Base-by-base conservation (phyloP, 1,140 invertebrate species). In the Apis dorsata region DNA sequence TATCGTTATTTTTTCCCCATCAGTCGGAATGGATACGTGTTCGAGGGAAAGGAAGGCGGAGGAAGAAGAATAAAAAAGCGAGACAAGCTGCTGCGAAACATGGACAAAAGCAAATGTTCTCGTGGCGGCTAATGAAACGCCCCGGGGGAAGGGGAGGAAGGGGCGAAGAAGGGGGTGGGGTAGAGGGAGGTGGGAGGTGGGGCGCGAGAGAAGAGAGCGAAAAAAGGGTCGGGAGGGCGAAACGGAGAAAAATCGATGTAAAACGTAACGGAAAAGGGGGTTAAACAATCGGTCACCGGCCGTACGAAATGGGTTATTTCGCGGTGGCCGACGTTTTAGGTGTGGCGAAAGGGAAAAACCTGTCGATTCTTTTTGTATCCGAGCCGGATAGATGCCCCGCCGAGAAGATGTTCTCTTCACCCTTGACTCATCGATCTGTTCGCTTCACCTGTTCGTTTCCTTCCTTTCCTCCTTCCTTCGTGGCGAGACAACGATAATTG, bases 31-130 rank as follows among this genome's bases (percentile, higher is more conserved):
- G 59, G 49, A 12, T 60, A 3, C 13, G 10, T 17, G 19, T 19
- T 49, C 0, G 17, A 19, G 11, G 7, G 17, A 19, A 17, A 59
- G 34, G n/a, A 10, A 24, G 11, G 5, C 0, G 78, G 17, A 15
- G 74, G 24, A 10, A 51, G 28, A 60, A 21, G 55, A 55, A 15
- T 28, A 70, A 73, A 49, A 63, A 73, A 68, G 60, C 68, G 69
- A 19, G 77, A 72, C 81, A 72, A 83, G 69, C 76, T 72, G 60
- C 69, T 77, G 71, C 83, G 71, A 84, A 84, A 80, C 83, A 84
- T 84, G 51, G 79, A 84, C 83, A 75, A 74, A 84, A 84, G 81
- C 83, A 84, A 84, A 81, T 81, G 83, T 84, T 75, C 78, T 84
- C 83, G 68, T 84, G 78, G 71, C 79, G 65, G 83, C 83, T 84